Base-by-base conservation (phyloP, 2,797 vertebrate genomes). In the Sebastolobus altivelis region DNA sequence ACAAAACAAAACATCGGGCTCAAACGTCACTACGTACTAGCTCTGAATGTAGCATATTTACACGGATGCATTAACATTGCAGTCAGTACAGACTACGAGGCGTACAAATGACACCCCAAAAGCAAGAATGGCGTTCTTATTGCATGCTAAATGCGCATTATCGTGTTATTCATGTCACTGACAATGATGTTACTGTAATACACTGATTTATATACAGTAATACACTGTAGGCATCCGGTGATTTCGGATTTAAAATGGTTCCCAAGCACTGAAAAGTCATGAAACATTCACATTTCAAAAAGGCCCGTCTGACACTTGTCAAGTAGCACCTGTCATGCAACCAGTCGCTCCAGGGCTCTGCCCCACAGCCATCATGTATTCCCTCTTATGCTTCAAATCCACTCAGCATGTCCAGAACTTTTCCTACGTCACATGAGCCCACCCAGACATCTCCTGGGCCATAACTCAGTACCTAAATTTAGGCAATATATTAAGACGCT, bases 281-380 rank as follows among this genome's bases (percentile, higher is more conserved):
- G 87, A 22, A 90, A 94, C 95, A 96, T 95, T 95, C 92, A 94
- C 92, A 92, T 97, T 97, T 96, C 91, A 95, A 93, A 96, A 94
- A 81, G 81, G 85, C 90, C 93, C 92, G 96, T 96, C 89, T 96
- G 96, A 97, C 96, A 96, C 93, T 95, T 59, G 52, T 89, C 91
- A 85, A 89, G 89, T 91, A 92, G 92, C 97, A 98, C 96, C 97
- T 99, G 97, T 97, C 96, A 90, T 69, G 90, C 94, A 94, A 97
- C 98, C 97, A 95, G 96, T 97, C 96, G 96, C 94, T 79, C 83
- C 91, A 93, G 90, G 94, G 95, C 95, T 95, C 96, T 94, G 95
- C 96, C 94, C 96, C 96, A 88, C 90, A 82, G 87, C 86, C 82
- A 78, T 55, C 80, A 87, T 84, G 86, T 94, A 93, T 94, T 94